A percentile compares a stretch with the other conserved stretches of the same genome.
Evolutionary conservation across 2,113 vertebrate species (phyloP).

Genomic region (Perognathus longimembris): DNA sequence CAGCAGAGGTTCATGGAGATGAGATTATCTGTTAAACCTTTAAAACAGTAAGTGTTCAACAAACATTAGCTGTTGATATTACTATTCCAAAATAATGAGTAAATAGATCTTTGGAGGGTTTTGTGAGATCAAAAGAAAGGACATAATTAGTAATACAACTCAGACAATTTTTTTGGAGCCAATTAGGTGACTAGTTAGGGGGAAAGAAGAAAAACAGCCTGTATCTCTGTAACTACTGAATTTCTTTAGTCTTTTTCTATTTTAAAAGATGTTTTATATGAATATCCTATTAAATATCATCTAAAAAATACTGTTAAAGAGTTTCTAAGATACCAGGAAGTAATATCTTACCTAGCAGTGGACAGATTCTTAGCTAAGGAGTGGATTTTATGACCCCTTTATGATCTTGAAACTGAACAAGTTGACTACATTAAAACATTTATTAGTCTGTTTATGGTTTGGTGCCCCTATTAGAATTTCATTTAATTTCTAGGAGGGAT

Average conservation of each 20-base stretch:
- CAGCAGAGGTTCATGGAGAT: background rate
- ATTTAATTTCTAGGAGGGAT: constrained; percentile 61
- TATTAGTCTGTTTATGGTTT: constrained; percentile 73
- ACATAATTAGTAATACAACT: background rate
- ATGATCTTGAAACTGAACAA: constrained; percentile 75
- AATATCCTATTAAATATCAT: background rate
- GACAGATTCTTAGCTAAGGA: constrained; percentile 32
- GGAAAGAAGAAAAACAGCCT: background rate
- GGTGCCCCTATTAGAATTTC: constrained; percentile 61
- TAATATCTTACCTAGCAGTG: background rate
- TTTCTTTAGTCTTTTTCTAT: background rate
- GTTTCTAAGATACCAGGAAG: background rate
- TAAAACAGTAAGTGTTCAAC: constrained; percentile 17
- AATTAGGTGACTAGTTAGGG: background rate
- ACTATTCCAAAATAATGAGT: background rate
- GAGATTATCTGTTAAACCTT: background rate
- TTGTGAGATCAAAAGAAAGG: constrained; percentile 2
- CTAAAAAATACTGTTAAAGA: background rate
- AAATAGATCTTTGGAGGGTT: background rate
- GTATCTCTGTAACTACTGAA: background rate
- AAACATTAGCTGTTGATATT: background rate
- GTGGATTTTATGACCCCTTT: constrained; percentile 69
- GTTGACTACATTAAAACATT: constrained; percentile 71
- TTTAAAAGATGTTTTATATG: constrained; percentile 2
- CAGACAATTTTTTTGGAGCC: background rate